Percentiles rank a stretch among this genome's conserved stretches.
phyloP scores from a whole-genome alignment of 1,140 invertebrate genomes.

The Drosophila prosaltans region DNA sequence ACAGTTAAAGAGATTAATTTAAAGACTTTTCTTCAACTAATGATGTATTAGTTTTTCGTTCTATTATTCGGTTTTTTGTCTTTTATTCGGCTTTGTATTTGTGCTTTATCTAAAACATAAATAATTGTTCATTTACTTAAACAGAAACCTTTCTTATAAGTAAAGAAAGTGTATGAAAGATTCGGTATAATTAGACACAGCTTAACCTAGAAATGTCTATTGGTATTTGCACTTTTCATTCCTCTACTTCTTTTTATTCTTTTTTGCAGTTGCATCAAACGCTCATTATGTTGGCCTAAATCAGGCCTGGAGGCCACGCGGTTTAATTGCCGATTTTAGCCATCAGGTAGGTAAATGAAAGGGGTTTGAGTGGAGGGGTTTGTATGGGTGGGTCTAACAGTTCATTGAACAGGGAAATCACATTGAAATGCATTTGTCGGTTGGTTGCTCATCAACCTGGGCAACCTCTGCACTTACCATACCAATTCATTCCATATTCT shows the following conservation, averaged over 20 bases:
- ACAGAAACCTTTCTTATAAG: neutral
- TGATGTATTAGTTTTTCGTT: too few relatives aligned
- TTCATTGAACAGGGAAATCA: conserved; percentile 23
- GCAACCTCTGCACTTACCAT: neutral
- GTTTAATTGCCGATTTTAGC: conserved; percentile 13
- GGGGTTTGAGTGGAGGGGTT: neutral
- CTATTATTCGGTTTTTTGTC: too few relatives aligned
- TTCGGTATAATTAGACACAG: neutral
- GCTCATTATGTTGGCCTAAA: conserved; percentile 4
- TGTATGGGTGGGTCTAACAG: neutral
- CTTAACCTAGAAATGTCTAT: neutral
- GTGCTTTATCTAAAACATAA: too few relatives aligned
- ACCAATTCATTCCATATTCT: neutral
- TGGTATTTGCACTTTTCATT: conserved; percentile 4
- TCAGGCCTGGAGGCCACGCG: neutral
- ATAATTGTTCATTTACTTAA: too few relatives aligned
- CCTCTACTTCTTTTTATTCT: neutral
- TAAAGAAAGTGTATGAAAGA: neutral
- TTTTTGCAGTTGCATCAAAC: conserved; percentile 4
- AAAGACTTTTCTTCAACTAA: too few relatives aligned
- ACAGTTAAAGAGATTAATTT: too few relatives aligned
- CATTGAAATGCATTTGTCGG: conserved; percentile 22
- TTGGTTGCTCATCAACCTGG: conserved; percentile 10
- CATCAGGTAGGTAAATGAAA: neutral
- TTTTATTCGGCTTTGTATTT: too few relatives aligned